Evolutionary conservation across 1,140 invertebrate species (phyloP).

Genomic region (Cydia fagiglandana): DNA sequence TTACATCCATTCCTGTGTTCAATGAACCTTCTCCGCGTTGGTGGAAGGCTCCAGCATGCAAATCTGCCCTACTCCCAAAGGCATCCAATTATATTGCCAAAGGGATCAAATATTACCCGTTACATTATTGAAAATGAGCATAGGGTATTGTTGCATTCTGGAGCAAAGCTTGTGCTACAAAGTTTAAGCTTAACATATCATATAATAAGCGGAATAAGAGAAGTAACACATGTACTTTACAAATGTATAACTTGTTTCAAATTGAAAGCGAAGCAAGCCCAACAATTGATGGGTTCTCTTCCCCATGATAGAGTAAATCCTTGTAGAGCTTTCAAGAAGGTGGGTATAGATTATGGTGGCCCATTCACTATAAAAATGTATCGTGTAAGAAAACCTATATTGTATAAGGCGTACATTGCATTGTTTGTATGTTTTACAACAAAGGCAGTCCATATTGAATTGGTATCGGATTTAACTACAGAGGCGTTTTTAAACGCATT

Average conservation of each 20-base stretch:
- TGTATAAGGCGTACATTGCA: too few species aligned
- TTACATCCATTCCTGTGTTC: constrained; percentile 41
- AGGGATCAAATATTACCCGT: constrained; percentile 42
- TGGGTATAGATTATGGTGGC: too few species aligned
- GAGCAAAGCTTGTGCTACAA: constrained; percentile 40
- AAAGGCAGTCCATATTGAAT: too few species aligned
- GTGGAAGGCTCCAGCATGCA: constrained; percentile 46
- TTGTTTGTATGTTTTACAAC: too few species aligned
- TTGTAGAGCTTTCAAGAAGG: too few species aligned
- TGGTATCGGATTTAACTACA: too few species aligned
- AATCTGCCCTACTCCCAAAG: constrained; percentile 44
- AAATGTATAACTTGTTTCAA: constrained; percentile 48
- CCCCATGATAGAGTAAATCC: too few species aligned
- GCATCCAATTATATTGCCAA: too few species aligned
- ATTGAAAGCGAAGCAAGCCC: constrained; percentile 37
- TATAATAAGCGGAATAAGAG: constrained; percentile 34
- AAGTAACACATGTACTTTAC: constrained; percentile 39
- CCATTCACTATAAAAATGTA: too few species aligned
- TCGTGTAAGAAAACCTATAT: too few species aligned
- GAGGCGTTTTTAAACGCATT: too few species aligned
- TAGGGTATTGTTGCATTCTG: constrained; percentile 41
- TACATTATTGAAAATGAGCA: constrained; percentile 47
- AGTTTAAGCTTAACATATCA: constrained; percentile 38
- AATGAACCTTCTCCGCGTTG: constrained; percentile 40
- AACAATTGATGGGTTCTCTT: too few species aligned